Evolutionary conservation across 2,888 invertebrate species (phyloP).

Genomic region (Spatulosminthurus flaviceps): DNA sequence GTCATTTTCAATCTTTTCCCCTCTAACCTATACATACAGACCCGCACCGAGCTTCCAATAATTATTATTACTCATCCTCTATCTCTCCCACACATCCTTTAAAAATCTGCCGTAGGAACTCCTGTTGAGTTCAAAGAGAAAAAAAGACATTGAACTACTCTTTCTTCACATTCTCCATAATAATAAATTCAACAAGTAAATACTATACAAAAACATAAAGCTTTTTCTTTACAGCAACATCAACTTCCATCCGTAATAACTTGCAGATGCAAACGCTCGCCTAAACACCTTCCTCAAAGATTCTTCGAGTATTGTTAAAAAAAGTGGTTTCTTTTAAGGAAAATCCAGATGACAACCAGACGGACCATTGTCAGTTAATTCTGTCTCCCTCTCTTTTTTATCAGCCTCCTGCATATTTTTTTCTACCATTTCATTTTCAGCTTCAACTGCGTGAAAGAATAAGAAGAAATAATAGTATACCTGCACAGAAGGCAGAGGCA

Average conservation of each 20-base stretch:
- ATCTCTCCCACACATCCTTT: background rate
- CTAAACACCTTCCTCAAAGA: background rate
- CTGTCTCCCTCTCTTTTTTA: background rate
- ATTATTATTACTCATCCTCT: background rate
- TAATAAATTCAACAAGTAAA: constrained; percentile 5
- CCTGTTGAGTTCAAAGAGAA: constrained; percentile 10
- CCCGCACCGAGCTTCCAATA: background rate
- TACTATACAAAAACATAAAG: background rate
- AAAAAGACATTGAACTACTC: background rate
- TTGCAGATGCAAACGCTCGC: background rate
- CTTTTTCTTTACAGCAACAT: background rate
- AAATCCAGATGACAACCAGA: constrained; percentile 34
- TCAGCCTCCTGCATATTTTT: constrained; percentile 32
- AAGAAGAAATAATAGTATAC: constrained; percentile 5
- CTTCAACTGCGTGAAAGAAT: background rate
- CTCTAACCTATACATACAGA: background rate
- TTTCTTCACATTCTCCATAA: background rate
- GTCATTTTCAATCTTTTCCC: background rate
- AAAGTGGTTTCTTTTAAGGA: background rate
- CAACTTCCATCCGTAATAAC: background rate
- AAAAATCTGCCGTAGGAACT: background rate
- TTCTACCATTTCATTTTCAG: background rate
- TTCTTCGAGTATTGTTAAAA: background rate
- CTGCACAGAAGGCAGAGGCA: constrained; percentile 9
- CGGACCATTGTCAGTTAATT: constrained; percentile 20